Conservation (phyloP, 2,797 vertebrate genomes). For the Myotis findleyi region DNA sequence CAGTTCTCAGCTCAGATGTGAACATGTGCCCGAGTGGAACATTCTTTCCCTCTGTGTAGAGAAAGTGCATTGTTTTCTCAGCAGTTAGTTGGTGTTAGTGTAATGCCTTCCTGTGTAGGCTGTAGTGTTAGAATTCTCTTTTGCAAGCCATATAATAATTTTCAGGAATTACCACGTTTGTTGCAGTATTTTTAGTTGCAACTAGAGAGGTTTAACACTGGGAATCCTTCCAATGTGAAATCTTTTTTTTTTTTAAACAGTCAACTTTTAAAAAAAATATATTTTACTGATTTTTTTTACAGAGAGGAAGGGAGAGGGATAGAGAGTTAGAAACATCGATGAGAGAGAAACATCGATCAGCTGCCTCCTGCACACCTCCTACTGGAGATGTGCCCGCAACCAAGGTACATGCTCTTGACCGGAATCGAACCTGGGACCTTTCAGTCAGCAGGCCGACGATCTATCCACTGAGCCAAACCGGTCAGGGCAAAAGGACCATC, state of each 20-base stretch:
- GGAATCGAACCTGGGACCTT: no score
- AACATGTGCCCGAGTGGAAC: conserved; percentile 48
- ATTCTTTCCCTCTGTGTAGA: conserved; percentile 46
- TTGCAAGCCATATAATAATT: conserved; percentile 75
- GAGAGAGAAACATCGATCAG: no score
- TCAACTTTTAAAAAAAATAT: no score
- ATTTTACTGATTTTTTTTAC: no score
- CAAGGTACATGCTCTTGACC: no score
- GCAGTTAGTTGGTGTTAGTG: conserved; percentile 64
- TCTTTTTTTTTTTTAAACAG: not conserved
- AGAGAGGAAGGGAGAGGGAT: no score
- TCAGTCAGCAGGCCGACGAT: no score
- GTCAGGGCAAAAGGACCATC: conserved; percentile 7
- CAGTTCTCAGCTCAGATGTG: conserved; percentile 26
- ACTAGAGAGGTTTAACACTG: conserved; percentile 22
- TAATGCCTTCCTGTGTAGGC: conserved; percentile 73
- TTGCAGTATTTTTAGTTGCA: conserved; percentile 64
- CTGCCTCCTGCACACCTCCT: no score
- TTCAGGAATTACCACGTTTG: conserved; percentile 74
- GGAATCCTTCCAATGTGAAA: conserved; percentile 21
- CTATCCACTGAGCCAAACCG: no score
- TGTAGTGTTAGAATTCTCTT: conserved; percentile 70
- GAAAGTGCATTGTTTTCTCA: conserved; percentile 73
- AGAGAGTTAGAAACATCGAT: no score
- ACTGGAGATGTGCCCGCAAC: no score